Evolutionary conservation across 2,797 vertebrate genomes (phyloP).

Genomic region (Anabas testudineus): DNA sequence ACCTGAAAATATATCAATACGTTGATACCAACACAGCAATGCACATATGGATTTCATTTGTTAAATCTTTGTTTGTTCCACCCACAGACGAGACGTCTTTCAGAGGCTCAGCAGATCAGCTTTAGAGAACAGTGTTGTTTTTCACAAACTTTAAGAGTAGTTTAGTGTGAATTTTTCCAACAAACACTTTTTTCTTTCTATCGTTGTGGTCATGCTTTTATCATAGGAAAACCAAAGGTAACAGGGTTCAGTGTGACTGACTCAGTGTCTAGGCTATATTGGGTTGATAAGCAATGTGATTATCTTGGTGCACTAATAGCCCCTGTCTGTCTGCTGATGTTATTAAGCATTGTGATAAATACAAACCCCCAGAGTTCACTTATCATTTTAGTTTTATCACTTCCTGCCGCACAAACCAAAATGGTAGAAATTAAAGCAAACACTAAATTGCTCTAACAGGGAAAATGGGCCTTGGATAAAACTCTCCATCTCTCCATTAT

Average conservation of each 20-base stretch:
- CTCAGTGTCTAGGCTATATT: constrained; percentile 32
- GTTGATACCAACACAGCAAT: not conserved
- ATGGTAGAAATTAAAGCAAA: constrained; percentile 49
- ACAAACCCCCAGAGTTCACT: constrained; percentile 31
- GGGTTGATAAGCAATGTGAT: constrained; percentile 53
- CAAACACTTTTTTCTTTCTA: not conserved
- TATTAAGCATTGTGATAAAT: constrained; percentile 49
- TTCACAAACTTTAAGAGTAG: not conserved
- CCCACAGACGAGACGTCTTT: constrained; percentile 8
- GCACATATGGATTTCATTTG: too few relatives aligned
- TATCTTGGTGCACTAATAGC: constrained; percentile 51
- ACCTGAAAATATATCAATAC: too few relatives aligned
- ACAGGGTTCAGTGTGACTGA: constrained; percentile 37
- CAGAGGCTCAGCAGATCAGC: constrained; percentile 21
- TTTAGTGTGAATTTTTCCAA: not conserved
- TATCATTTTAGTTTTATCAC: constrained; percentile 33
- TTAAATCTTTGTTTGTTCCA: too few relatives aligned
- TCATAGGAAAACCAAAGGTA: constrained; percentile 14
- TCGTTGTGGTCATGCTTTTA: not conserved
- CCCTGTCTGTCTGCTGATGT: constrained; percentile 42
- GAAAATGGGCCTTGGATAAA: constrained; percentile 35
- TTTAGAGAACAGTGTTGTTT: constrained; percentile 31
- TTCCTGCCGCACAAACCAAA: constrained; percentile 40
- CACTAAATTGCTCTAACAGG: constrained; percentile 25
- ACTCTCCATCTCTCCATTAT: constrained; percentile 14